Percentiles rank a stretch among this genome's conserved stretches.
Conservation (phyloP, 2,113 vertebrate genomes). For the Oncorhynchus clarkii region DNA sequence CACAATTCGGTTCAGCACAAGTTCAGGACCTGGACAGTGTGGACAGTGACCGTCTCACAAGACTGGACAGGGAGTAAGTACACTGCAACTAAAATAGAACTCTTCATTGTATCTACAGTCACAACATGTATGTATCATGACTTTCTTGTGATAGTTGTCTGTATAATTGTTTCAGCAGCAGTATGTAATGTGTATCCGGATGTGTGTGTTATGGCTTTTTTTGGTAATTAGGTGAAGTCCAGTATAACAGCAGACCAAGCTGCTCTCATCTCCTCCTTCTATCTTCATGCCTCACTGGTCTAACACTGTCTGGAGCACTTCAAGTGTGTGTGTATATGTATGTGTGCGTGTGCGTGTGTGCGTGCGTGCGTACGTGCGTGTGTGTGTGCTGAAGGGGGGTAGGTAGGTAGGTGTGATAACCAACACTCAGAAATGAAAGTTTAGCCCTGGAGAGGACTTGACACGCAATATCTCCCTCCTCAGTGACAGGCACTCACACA, state of each 20-base stretch:
- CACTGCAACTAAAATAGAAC: no score
- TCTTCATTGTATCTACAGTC: no score
- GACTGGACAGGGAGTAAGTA: no score
- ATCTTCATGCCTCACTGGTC: conserved; percentile 56
- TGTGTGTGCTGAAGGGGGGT: conserved; percentile 41
- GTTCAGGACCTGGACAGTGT: no score
- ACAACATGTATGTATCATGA: neutral
- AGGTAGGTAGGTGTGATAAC: conserved; percentile 71
- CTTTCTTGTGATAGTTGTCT: neutral
- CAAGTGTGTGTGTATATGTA: conserved; percentile 14
- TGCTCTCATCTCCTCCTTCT: conserved; percentile 46
- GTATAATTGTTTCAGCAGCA: neutral
- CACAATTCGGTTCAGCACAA: no score
- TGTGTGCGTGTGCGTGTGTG: no score
- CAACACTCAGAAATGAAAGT: conserved; percentile 79
- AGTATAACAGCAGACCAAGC: conserved; percentile 44
- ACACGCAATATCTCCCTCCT: conserved; percentile 75
- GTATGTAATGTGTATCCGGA: conserved; percentile 23
- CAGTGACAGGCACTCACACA: conserved; percentile 58
- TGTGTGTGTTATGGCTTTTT: conserved; percentile 52
- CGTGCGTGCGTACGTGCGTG: rapidly evolving
- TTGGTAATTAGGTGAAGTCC: conserved; percentile 32
- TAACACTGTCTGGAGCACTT: conserved; percentile 66
- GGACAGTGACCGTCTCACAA: no score
- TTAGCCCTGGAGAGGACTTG: conserved; percentile 79